phyloP scores from a whole-genome alignment of 2,888 invertebrate genomes.

The Melieria picta region DNA sequence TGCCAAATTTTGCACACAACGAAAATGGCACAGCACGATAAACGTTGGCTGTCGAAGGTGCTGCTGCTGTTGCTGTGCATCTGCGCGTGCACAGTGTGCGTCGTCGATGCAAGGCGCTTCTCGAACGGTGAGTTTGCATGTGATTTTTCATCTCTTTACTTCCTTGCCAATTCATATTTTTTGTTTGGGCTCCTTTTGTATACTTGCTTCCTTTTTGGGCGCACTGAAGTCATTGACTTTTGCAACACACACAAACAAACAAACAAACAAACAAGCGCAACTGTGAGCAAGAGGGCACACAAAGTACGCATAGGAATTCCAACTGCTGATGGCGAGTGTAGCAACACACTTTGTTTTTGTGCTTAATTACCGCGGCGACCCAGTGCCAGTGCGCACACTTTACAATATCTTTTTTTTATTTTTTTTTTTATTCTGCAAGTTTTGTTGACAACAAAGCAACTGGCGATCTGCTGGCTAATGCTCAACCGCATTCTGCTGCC shows the following conservation, averaged over 20 bases:
- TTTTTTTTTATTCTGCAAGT: too few relatives aligned
- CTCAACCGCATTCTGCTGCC: too few relatives aligned
- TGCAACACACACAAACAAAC: too few relatives aligned
- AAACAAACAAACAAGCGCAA: neutral
- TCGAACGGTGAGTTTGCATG: constrained; percentile 50
- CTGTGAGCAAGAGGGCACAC: neutral
- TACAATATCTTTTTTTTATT: too few relatives aligned
- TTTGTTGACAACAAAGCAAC: too few relatives aligned
- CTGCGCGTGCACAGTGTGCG: constrained; percentile 41
- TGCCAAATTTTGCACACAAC: constrained; percentile 35
- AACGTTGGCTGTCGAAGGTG: constrained; percentile 56
- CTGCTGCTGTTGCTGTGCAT: constrained; percentile 41
- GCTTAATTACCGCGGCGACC: too few relatives aligned
- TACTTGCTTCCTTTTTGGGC: neutral
- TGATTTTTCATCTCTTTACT: neutral
- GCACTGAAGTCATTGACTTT: constrained; percentile 19
- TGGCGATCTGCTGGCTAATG: too few relatives aligned
- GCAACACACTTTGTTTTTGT: too few relatives aligned
- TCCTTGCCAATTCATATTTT: too few relatives aligned
- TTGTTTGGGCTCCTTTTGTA: too few relatives aligned
- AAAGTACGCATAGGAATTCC: too few relatives aligned
- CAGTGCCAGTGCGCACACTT: too few relatives aligned
- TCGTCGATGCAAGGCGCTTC: constrained; percentile 48
- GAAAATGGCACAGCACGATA: constrained; percentile 59
- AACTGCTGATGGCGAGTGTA: neutral